Evolutionary conservation across 2,888 invertebrate species (phyloP), one percentile per base, ranked within the genome.

Genomic region (Cenopis cana): DNA sequence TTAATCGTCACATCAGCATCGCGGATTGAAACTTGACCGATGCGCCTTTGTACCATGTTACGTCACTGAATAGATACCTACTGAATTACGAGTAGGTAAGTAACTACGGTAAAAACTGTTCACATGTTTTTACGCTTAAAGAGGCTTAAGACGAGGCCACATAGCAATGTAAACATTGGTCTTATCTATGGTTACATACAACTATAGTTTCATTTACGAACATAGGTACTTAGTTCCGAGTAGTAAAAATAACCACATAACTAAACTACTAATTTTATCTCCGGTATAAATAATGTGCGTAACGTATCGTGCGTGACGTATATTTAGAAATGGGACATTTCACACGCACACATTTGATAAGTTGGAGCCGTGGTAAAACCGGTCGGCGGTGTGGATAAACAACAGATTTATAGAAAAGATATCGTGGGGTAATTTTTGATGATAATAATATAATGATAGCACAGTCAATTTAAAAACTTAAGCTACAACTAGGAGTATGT

Each of bases 261-360:
- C 6, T 41, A 46, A 29, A 55, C 54, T 61, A 61, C 17, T 56
- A 65, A 65, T 65, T 29, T 55, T 55, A 57, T 59, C 60, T 57
- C 24, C 24, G 54, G 24, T 55, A 66, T 70, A 54, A 54, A 66
- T 71, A 70, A 65, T 70, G 59, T 46, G 52, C 65, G n/a, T 50
- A 60, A 38, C 36, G 41, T 52, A 41, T 62, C 50, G 24, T 60
- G 59, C 54, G 24, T 68, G 52, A 64, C 59, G 64, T 72, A 73
- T 61, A 65, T 69, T 55, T 73, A 73, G 73, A 73, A 73, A 69
- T 69, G 64, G 68, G 69, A 69, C 72, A 69, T 65, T 69, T 69
- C 56, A 33, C 49, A 64, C 59, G 60, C 56, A 49, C 60, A 14
- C 69, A 33, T 60, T 57, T 54, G 29, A 60, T 49, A 60, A 20